Evolutionary conservation across 1,140 invertebrate genomes (phyloP).

Genomic region (Leptinotarsa undecemlineata): DNA sequence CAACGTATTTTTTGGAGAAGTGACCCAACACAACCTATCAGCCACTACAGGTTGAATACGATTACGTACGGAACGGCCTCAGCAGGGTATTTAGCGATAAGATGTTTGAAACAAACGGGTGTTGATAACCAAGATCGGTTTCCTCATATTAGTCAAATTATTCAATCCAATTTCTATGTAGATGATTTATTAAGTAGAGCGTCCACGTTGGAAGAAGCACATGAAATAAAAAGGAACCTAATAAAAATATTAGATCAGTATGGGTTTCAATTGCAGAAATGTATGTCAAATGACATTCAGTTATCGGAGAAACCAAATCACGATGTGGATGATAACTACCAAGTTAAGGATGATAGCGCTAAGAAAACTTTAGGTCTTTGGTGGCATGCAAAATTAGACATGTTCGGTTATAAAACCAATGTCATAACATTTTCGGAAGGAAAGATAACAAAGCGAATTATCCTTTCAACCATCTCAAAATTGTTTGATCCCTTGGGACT

Average conservation of each 20-base stretch:
- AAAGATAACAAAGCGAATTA: constrained; percentile 33
- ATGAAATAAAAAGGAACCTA: neutral
- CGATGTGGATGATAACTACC: constrained; percentile 18
- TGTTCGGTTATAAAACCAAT: neutral
- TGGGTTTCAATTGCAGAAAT: constrained; percentile 11
- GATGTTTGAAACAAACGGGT: constrained; percentile 9
- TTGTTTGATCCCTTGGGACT: constrained; percentile 48
- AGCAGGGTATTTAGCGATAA: constrained; percentile 48
- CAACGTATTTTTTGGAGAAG: constrained; percentile 20
- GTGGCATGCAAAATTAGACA: constrained; percentile 10
- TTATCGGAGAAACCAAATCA: constrained; percentile 13
- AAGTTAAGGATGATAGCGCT: constrained; percentile 6
- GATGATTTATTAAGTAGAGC: constrained; percentile 56
- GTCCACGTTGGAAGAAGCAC: constrained; percentile 38
- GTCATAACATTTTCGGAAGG: neutral
- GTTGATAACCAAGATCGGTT: constrained; percentile 23
- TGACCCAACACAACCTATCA: neutral
- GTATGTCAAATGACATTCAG: constrained; percentile 22
- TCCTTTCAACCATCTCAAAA: constrained; percentile 35
- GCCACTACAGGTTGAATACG: constrained; percentile 22
- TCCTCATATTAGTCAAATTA: constrained; percentile 43
- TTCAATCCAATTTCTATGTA: constrained; percentile 53
- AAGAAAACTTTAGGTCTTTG: constrained; percentile 20
- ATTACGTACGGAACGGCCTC: constrained; percentile 34
- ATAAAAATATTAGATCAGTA: constrained; percentile 5